Evolutionary conservation across 2,888 invertebrate species (phyloP).

Genomic region (Meteorus colon): DNA sequence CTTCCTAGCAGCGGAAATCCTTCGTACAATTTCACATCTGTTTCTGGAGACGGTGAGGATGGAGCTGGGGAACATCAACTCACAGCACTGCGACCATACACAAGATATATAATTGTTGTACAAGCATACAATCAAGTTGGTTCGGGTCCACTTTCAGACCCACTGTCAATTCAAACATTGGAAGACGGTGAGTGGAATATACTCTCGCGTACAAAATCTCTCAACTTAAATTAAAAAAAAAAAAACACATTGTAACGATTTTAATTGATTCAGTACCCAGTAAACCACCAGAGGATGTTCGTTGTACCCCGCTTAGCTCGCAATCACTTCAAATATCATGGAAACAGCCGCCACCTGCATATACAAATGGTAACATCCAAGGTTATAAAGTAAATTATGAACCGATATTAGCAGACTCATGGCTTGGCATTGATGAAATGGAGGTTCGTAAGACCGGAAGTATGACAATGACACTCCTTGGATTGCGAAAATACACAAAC

Average conservation of each 20-base stretch:
- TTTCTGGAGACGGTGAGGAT: constrained; percentile 81
- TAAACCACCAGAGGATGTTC: constrained; percentile 84
- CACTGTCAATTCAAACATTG: constrained; percentile 81
- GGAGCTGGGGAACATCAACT: constrained; percentile 80
- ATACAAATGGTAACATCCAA: constrained; percentile 85
- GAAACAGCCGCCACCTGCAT: constrained; percentile 84
- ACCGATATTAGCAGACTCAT: constrained; percentile 78
- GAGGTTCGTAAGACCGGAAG: constrained; percentile 80
- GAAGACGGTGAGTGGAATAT: constrained; percentile 79
- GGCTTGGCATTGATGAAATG: constrained; percentile 71
- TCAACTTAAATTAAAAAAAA: neutral
- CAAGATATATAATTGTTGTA: constrained; percentile 81
- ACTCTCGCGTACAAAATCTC: neutral
- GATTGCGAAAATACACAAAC: constrained; percentile 84
- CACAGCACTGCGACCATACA: constrained; percentile 79
- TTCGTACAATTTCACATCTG: constrained; percentile 81
- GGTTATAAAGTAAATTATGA: constrained; percentile 84
- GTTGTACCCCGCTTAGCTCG: constrained; percentile 84
- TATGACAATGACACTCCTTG: constrained; percentile 81
- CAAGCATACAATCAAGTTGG: constrained; percentile 86
- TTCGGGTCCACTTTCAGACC: constrained; percentile 82
- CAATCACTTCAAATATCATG: constrained; percentile 86
- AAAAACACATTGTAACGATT: neutral
- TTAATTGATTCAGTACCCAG: constrained; percentile 79
- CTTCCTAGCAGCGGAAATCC: constrained; percentile 72